Evolutionary conservation across 2,113 vertebrate genomes (phyloP).

Genomic region (Emydura subglobosa): DNA sequence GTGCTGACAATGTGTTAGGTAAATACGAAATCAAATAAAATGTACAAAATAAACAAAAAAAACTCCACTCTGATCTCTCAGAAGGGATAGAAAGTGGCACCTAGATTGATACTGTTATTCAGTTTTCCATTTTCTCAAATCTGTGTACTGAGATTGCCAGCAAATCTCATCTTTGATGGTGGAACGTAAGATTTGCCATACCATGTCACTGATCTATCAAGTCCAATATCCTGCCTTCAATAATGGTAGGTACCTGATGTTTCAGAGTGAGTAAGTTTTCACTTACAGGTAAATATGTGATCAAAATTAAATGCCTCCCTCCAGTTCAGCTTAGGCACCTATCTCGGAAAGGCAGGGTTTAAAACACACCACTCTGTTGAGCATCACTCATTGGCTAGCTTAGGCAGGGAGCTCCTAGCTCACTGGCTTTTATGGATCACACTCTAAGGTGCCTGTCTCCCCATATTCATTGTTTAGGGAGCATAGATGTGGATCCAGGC

Average conservation of each 20-base stretch:
- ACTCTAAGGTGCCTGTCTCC: not conserved
- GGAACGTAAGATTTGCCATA: rapidly evolving
- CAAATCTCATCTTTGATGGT: not conserved
- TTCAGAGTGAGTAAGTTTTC: not conserved
- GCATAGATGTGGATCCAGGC: not conserved
- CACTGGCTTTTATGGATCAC: not conserved
- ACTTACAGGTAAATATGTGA: not conserved
- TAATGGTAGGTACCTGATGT: not conserved
- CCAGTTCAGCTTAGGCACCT: not conserved
- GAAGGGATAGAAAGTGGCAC: rapidly evolving
- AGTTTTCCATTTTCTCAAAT: not conserved
- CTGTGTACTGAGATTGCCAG: rapidly evolving
- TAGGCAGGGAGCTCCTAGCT: not conserved
- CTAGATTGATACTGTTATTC: not conserved
- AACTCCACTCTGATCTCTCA: not conserved
- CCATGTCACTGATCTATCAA: not conserved
- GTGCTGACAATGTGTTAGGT: not conserved
- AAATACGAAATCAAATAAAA: slow-evolving; percentile 26
- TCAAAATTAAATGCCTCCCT: not conserved
- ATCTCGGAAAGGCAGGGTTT: not conserved
- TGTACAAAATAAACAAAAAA: not conserved
- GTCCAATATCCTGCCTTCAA: not conserved
- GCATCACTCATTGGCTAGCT: not conserved
- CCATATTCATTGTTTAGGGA: not conserved
- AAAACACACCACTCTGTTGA: not conserved